A percentile compares a stretch with the other conserved stretches of the same genome.
Conservation (phyloP, 2,113 vertebrate species). For the Otolemur garnettii region DNA sequence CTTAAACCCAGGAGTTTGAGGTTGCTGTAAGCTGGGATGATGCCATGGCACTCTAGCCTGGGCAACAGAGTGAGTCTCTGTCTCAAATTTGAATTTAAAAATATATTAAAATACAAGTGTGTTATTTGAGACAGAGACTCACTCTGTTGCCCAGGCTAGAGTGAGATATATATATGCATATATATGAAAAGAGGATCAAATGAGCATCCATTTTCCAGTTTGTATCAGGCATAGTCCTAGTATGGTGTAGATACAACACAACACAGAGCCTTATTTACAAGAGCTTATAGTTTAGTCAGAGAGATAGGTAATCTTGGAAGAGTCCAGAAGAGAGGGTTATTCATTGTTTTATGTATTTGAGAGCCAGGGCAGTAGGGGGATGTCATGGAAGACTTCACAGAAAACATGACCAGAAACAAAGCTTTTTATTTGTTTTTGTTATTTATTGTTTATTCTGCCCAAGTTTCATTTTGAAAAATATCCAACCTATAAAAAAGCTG, state of each 20-base stretch:
- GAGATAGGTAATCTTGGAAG: conserved; percentile 32
- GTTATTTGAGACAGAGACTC: too few relatives aligned
- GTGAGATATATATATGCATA: background rate
- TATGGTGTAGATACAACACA: conserved; percentile 1
- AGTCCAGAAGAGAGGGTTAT: conserved; percentile 16
- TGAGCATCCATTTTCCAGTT: conserved; percentile 12
- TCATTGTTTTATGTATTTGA: conserved; percentile 16
- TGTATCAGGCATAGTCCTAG: background rate
- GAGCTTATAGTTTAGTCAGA: conserved; percentile 54
- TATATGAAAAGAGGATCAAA: background rate
- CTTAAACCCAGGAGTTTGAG: too few relatives aligned
- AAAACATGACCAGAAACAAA: conserved; percentile 44
- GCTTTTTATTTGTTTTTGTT: conserved; percentile 48
- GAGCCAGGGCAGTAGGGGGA: background rate
- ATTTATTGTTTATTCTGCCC: conserved; percentile 29
- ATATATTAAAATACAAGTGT: too few relatives aligned
- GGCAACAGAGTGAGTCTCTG: too few relatives aligned
- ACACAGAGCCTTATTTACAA: conserved; percentile 24
- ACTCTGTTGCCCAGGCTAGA: too few relatives aligned
- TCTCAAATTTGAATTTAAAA: too few relatives aligned
- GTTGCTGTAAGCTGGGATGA: too few relatives aligned
- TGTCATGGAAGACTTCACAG: conserved; percentile 42
- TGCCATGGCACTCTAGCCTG: too few relatives aligned
- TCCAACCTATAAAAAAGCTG: conserved; percentile 24
- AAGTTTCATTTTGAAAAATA: conserved; percentile 58